phyloP scores from a whole-genome alignment of 2,888 invertebrate genomes.

The Bimastos eiseni region DNA sequence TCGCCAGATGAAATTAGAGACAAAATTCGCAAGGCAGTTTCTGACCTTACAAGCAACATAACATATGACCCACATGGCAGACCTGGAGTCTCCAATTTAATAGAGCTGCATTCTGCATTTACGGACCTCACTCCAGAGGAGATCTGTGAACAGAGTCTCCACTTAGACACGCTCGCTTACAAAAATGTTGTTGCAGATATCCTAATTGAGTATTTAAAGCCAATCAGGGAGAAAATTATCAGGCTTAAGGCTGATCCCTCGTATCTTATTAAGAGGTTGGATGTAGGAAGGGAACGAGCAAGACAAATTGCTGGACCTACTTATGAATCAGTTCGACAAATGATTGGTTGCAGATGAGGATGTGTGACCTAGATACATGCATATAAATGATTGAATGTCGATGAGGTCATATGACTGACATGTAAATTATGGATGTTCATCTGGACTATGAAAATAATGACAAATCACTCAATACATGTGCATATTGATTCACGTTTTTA shows the following conservation, averaged over 20 bases:
- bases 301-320: slow-evolving; percentile 69
- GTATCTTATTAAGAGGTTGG: slow-evolving; percentile 71
- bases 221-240: slow-evolving; percentile 71
- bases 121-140: slow-evolving; percentile 71
- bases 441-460: neutral
- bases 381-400: neutral
- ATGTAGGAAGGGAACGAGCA: slow-evolving; percentile 71
- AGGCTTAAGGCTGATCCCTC: slow-evolving; percentile 68
- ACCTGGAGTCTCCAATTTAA: slow-evolving; percentile 87
- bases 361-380: slow-evolving; percentile 24
- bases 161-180: slow-evolving; percentile 77
- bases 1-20: slow-evolving; percentile 71
- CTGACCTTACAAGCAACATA: slow-evolving; percentile 76
- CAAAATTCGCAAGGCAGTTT: slow-evolving; percentile 84
- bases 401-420: neutral
- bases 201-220: slow-evolving; percentile 72
- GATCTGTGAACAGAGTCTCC: slow-evolving; percentile 70
- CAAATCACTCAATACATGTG: too few relatives aligned
- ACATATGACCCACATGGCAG: slow-evolving; percentile 78
- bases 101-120: slow-evolving; percentile 79
- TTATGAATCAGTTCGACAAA: slow-evolving; percentile 70
- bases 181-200: slow-evolving; percentile 75
- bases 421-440: neutral
- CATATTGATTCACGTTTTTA: neutral
- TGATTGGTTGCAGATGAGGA: slow-evolving; percentile 66